phyloP scores from a whole-genome alignment of 2,888 invertebrate species.

The Frankliniella fusca region DNA sequence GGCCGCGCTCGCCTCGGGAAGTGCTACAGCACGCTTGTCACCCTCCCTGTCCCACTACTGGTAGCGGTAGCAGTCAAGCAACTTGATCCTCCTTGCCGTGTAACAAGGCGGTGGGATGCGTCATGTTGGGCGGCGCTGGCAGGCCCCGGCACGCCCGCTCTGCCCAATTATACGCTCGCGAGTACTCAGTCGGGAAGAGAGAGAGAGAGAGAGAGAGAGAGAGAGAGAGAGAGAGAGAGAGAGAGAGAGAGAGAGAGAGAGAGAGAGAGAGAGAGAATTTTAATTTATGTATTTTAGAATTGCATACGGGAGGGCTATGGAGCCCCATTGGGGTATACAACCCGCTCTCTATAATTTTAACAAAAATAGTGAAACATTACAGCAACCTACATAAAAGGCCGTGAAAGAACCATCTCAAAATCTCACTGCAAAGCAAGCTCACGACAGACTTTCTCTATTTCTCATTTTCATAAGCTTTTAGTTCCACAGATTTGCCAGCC shows the following conservation, averaged over 20 bases:
- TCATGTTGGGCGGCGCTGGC: not conserved
- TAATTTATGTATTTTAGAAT: too few species aligned
- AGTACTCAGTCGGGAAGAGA: not conserved
- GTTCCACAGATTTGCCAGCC: too few species aligned
- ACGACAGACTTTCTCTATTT: too few species aligned
- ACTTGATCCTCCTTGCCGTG: not conserved
- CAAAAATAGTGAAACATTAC: too few species aligned
- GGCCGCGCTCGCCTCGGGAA: not conserved
- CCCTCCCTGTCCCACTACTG: not conserved
- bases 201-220: not conserved
- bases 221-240: conserved; percentile 1
- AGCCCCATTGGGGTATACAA: too few species aligned
- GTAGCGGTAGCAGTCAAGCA: not conserved
- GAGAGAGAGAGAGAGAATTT: not conserved
- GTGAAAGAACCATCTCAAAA: too few species aligned
- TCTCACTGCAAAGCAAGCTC: too few species aligned
- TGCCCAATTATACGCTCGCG: conserved; percentile 3
- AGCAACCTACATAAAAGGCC: too few species aligned
- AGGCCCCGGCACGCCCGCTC: not conserved
- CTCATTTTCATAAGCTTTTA: too few species aligned
- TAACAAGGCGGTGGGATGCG: not conserved
- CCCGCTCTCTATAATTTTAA: too few species aligned
- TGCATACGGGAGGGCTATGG: too few species aligned
- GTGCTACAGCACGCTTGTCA: not conserved
- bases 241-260: not conserved